Percentiles rank a stretch among this genome's conserved stretches.
Conservation (phyloP, 2,113 vertebrate species). For the Carassius auratus region DNA sequence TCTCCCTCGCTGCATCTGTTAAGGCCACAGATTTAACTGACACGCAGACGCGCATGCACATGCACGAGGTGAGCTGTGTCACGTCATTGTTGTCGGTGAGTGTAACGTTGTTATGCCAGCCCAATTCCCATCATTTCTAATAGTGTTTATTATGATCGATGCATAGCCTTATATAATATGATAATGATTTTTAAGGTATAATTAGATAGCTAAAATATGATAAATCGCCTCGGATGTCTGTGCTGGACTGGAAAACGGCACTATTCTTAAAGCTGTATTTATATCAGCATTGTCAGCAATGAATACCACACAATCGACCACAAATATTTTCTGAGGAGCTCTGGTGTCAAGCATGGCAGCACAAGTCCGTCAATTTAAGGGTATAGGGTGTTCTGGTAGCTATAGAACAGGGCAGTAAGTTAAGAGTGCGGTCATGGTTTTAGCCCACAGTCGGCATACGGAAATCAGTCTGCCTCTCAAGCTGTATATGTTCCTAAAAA, state of each 20-base stretch:
- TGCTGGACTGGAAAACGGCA: not conserved
- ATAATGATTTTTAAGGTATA: constrained; percentile 1
- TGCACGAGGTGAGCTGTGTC: constrained; percentile 33
- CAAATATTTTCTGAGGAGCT: constrained; percentile 34
- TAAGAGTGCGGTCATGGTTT: constrained; percentile 40
- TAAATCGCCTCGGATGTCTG: not conserved
- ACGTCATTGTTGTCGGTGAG: constrained; percentile 25
- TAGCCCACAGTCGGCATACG: constrained; percentile 24
- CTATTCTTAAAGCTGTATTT: not conserved
- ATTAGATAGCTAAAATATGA: constrained; percentile 25
- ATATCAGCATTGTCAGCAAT: not conserved
- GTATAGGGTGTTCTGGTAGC: constrained; percentile 17
- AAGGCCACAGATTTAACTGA: constrained; percentile 48
- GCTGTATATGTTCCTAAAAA: not conserved
- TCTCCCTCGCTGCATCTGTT: constrained; percentile 66
- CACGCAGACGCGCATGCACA: constrained; percentile 34
- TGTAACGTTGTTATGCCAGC: constrained; percentile 22
- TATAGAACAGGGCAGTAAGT: constrained; percentile 31
- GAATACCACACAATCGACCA: not conserved
- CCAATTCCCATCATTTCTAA: constrained; percentile 29
- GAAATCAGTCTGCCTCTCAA: constrained; percentile 30
- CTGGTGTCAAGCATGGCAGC: constrained; percentile 38
- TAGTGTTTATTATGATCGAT: constrained; percentile 21
- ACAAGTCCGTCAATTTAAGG: constrained; percentile 40
- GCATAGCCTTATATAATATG: constrained; percentile 5